Evolutionary conservation across 2,888 invertebrate genomes (phyloP), one percentile per base, ranked within the genome.

Genomic region (Lithosia quadra): DNA sequence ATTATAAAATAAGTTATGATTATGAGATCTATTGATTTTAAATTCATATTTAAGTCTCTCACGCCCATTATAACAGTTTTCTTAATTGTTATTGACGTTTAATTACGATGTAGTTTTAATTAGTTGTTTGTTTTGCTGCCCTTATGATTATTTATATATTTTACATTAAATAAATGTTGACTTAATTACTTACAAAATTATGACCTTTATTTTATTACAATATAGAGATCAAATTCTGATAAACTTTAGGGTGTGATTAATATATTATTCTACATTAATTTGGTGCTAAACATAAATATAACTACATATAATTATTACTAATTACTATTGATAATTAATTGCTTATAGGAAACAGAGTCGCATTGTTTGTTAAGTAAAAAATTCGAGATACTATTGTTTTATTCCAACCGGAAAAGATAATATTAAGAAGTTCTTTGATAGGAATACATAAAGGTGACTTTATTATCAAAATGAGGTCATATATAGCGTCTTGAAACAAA

Each of bases 311-410:
- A 73, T 73, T 24, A 58, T 77, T 62, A 67, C 60, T 72, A 0
- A 74, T 69, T 61, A 74, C 63, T 56, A 61, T 67, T 55, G 70
- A 68, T 72, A 69, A 59, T 36, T 72, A 73, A 73, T 75, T 78
- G 68, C 49, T 68, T 49, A 58, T 72, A 76, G 76, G 79, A 76
- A 80, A 67, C 39, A 63, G 22, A 55, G 55, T 55, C 13, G 39
- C 49, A 49, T 63, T 64, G 24, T 64, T 64, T 57, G 55, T 57
- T 57, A n/a, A 18, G 22, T 21, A n/a, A 21, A 36, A 0, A 22
- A 21, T 24, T 18, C 13, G 55, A 36, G 9, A 9, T 63, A 13
- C 55, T 34, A 63, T 58, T 65, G 65, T 65, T 39, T 8, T 56
- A 28, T 60, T 9, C 36, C 28, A 57, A 36, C 58, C 43, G 65